These are phyloP conservation scores for Eudyptes chrysolophus DNA, from an alignment of 2,113 vertebrate genomes.

Conservation along the genomic window DNA sequence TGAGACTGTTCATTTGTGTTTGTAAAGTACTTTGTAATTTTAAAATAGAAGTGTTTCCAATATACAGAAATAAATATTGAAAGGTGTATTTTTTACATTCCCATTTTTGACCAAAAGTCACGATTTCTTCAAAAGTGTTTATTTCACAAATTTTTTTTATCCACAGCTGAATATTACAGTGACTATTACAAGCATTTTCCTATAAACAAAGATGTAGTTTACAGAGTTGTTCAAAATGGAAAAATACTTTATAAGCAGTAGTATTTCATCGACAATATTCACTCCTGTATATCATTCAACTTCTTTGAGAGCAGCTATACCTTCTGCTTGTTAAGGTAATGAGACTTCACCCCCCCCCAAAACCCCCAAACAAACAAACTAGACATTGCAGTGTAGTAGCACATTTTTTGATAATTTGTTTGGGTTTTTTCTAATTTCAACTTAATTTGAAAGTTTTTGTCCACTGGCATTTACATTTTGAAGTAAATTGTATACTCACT, in stretches of 20 bases:
- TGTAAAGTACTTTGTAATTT: background rate
- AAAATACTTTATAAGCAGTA: conserved; percentile 61
- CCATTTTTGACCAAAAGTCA: background rate
- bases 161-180: conserved; percentile 63
- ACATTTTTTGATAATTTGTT: background rate
- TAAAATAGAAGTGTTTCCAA: background rate
- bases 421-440: background rate
- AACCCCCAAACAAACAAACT: background rate
- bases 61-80: background rate
- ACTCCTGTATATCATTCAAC: background rate
- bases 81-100: background rate
- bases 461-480: background rate
- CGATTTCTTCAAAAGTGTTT: conserved; percentile 71
- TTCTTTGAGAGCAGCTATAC: background rate
- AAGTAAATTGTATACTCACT: background rate
- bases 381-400: background rate
- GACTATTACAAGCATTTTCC: conserved; percentile 62
- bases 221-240: conserved; percentile 71
- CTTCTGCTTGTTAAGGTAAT: background rate
- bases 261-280: conserved; percentile 33
- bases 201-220: conserved; percentile 69
- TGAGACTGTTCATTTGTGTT: background rate
- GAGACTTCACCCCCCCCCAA: background rate
- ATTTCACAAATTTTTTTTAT: conserved; percentile 70
- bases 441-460: background rate